phyloP scores from a whole-genome alignment of 2,888 invertebrate genomes.

The Cordilura impudica region DNA sequence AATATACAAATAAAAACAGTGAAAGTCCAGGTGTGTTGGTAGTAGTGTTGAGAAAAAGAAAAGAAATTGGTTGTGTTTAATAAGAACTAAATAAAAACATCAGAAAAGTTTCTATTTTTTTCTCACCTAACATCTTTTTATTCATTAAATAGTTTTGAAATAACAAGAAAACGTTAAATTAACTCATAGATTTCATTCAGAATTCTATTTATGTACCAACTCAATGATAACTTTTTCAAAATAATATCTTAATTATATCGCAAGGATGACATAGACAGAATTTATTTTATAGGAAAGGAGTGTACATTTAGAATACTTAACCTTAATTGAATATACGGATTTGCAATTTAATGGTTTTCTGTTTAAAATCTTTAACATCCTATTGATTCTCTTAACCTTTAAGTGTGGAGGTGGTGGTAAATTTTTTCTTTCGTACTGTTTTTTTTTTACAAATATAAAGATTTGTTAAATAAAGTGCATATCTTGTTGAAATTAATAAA shows the following conservation, averaged over 20 bases:
- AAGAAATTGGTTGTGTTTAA: conserved; percentile 29
- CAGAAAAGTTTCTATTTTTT: not conserved
- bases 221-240: conserved; percentile 9
- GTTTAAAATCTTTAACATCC: no score
- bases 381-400: no score
- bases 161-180: conserved; percentile 3
- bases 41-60: not conserved
- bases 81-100: not conserved
- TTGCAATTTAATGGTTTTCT: no score
- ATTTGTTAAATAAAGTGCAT: no score
- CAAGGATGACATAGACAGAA: no score
- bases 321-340: no score
- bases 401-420: no score
- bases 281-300: no score
- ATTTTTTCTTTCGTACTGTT: no score
- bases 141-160: conserved; percentile 31
- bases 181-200: conserved; percentile 52
- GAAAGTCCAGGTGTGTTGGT: conserved; percentile 46
- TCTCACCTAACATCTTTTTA: conserved; percentile 34
- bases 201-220: conserved; percentile 42
- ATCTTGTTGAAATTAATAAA: no score
- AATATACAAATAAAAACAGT: conserved; percentile 16
- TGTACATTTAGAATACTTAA: no score
- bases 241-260: not conserved
- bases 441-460: no score